Evolutionary conservation across 2,797 vertebrate genomes (phyloP).

Genomic region (Characodon lateralis): DNA sequence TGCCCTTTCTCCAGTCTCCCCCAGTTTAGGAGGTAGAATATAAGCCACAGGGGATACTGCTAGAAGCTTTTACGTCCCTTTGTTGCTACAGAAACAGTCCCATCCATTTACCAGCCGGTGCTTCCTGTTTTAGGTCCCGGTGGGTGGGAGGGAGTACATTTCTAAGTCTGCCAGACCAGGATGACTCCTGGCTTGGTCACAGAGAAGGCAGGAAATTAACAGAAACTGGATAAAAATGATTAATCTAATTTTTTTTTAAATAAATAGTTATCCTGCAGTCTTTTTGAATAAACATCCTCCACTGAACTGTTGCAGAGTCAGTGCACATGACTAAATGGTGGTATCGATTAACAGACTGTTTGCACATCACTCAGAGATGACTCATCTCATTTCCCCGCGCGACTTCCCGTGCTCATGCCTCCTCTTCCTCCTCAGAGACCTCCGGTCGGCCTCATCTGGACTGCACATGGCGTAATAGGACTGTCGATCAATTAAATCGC

Average conservation of each 20-base stretch:
- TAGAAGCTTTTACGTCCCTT: constrained; percentile 32
- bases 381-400: constrained; percentile 47
- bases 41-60: constrained; percentile 38
- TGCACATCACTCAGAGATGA: constrained; percentile 49
- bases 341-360: constrained; percentile 54
- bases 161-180: constrained; percentile 20
- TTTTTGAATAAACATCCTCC: background rate
- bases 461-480: constrained; percentile 35
- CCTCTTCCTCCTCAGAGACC: constrained; percentile 37
- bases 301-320: constrained; percentile 60
- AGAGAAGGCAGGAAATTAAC: constrained; percentile 19
- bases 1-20: constrained; percentile 46
- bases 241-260: background rate
- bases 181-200: constrained; percentile 31
- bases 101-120: constrained; percentile 50
- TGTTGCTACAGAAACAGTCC: constrained; percentile 50
- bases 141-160: constrained; percentile 27
- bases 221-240: background rate
- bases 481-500: constrained; percentile 52
- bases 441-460: constrained; percentile 59
- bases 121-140: constrained; percentile 61
- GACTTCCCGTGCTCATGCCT: constrained; percentile 26
- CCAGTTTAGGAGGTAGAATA: constrained; percentile 32
- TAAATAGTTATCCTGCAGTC: background rate
- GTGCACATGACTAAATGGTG: constrained; percentile 22